Conservation (phyloP, 2,113 vertebrate species). For the Garra rufa region DNA sequence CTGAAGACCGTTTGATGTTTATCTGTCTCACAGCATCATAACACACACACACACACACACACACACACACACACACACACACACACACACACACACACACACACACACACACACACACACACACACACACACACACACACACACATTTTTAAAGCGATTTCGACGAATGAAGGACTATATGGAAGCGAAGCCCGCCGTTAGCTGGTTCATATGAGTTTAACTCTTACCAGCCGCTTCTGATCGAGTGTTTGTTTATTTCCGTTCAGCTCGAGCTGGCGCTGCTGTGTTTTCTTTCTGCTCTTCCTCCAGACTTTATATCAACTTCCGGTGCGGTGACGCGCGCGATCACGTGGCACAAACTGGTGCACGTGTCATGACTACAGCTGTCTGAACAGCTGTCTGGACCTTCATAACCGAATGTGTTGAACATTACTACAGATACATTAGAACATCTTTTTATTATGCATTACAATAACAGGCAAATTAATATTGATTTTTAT, state of each 20-base stretch:
- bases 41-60: too few relatives aligned
- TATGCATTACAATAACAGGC: too few relatives aligned
- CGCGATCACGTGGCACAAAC: neutral
- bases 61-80: too few relatives aligned
- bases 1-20: too few relatives aligned
- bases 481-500: too few relatives aligned
- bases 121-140: too few relatives aligned
- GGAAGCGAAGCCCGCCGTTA: neutral
- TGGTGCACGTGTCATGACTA: neutral
- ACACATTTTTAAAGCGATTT: neutral
- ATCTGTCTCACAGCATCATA: too few relatives aligned
- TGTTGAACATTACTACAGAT: too few relatives aligned
- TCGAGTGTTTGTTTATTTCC: slow-evolving; percentile 37
- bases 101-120: too few relatives aligned
- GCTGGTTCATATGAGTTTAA: too few relatives aligned
- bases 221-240: neutral
- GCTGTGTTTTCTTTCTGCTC: slow-evolving; percentile 76
- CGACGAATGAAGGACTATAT: neutral
- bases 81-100: too few relatives aligned
- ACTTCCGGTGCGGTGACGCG: slow-evolving; percentile 69
- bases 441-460: too few relatives aligned
- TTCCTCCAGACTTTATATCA: slow-evolving; percentile 68
- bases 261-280: slow-evolving; percentile 35
- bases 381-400: neutral
- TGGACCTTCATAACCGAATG: neutral